A percentile compares a stretch with the other conserved stretches of the same genome.
Evolutionary conservation across 2,888 invertebrate genomes (phyloP).

Genomic region (Meiosimyza decipiens): DNA sequence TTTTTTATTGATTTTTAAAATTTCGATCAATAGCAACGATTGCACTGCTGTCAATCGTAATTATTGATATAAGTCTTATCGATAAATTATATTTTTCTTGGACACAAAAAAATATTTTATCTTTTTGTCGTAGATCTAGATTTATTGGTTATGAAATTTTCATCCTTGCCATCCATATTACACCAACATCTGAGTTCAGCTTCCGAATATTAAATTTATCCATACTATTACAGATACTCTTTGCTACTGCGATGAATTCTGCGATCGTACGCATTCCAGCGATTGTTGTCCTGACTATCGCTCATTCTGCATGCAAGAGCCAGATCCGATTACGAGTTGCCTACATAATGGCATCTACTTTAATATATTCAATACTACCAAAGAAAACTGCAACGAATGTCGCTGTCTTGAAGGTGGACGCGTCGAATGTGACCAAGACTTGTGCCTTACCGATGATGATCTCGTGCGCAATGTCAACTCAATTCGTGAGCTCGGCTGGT

Average conservation of each 20-base stretch:
- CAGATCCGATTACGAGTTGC: conserved; percentile 63
- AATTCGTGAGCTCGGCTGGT: conserved; percentile 75
- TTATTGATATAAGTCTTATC: too few species aligned
- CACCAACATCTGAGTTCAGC: too few species aligned
- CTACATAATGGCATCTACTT: conserved; percentile 69
- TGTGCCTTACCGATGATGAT: conserved; percentile 80
- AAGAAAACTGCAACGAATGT: conserved; percentile 80
- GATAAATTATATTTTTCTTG: too few species aligned
- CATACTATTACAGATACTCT: conserved; percentile 72
- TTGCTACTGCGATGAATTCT: conserved; percentile 96
- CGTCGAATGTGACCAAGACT: conserved; percentile 74
- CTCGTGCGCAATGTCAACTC: conserved; percentile 76
- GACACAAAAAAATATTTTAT: too few species aligned
- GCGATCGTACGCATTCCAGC: conserved; percentile 75
- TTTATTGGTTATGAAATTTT: too few species aligned
- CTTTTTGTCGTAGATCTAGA: too few species aligned
- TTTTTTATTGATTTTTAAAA: too few species aligned
- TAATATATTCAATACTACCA: conserved; percentile 68
- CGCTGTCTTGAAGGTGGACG: conserved; percentile 68
- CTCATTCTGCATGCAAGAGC: conserved; percentile 74
- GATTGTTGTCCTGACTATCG: conserved; percentile 96
- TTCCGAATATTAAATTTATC: neutral
- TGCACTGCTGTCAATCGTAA: too few species aligned
- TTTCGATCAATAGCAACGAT: too few species aligned
- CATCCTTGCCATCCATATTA: too few species aligned